These are phyloP conservation scores for Tetragonula carbonaria DNA, from an alignment of 2,888 invertebrate species.

Conservation along the genomic window DNA sequence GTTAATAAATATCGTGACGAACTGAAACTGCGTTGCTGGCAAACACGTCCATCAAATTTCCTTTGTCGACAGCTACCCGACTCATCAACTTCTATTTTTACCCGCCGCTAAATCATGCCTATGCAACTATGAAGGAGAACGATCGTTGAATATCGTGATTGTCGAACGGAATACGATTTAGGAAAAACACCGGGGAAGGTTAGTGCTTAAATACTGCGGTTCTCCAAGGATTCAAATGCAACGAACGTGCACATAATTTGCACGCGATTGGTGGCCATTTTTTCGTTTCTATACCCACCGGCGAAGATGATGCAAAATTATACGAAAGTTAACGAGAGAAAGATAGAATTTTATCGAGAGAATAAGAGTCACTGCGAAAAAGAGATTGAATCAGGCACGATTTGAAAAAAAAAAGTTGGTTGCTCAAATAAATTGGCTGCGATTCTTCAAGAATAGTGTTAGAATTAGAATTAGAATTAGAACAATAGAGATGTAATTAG, in stretches of 20 bases:
- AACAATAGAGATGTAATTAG: too few species aligned
- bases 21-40: neutral
- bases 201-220: neutral
- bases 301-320: too few species aligned
- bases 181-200: neutral
- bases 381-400: too few species aligned
- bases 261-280: neutral
- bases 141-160: constrained; percentile 24
- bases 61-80: neutral
- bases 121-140: constrained; percentile 2
- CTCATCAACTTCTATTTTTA: constrained; percentile 15
- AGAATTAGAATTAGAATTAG: too few species aligned
- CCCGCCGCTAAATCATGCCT: neutral
- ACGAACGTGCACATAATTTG: neutral
- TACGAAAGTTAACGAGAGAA: too few species aligned
- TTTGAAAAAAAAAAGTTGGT: too few species aligned
- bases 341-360: too few species aligned
- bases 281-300: neutral
- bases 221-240: neutral
- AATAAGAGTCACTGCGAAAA: too few species aligned
- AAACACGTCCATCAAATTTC: constrained; percentile 5
- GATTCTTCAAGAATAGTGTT: too few species aligned
- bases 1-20: constrained; percentile 4
- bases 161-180: constrained; percentile 5
- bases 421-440: too few species aligned